Base-by-base conservation (phyloP, 2,113 vertebrate species). In the Diglossa brunneiventris region DNA sequence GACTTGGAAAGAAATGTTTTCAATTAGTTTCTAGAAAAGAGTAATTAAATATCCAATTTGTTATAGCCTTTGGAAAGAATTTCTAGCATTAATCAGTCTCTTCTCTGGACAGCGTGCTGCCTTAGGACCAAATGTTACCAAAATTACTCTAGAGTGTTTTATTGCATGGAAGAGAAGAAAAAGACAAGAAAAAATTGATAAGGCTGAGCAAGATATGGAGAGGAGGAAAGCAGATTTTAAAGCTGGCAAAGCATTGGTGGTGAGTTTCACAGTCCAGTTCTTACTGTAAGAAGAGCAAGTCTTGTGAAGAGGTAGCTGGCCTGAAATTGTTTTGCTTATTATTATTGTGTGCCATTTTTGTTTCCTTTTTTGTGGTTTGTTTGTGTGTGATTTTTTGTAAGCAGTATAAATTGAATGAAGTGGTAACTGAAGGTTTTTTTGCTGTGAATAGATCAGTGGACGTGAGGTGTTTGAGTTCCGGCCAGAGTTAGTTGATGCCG, bases 131-230 rank as follows among this genome's bases (percentile, higher is more conserved):
- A 98, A 99, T 30, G 99, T 99, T 96, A 99, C 99, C 74, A 99
- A 99, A 96, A 99, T 99, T 97, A 99, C 99, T 46, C 97, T 99
- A 98, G 99, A 99, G 94, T 99, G 99, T 73, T 99, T 99, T 96
- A 98, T 99, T 96, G 98, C 99, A 10, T 99, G 99, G 99, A 99
- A 99, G 95, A 99, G 99, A 98, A 99, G 99, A 96, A 99, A 99
- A 98, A 98, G 99, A 98, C 98, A 99, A 98, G 99, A 99, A 91
- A 99, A 99, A 96, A 98, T 99, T 64, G 97, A 98, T 77, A 99
- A 98, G 96, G 98, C 98, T 35, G 98, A 98, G 33, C 98, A 99
- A 97, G 99, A 99, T 93, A 98, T 99, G 98, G 99, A 99, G 97
- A 99, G 98, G 96, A 99, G 99, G 91, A 99, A 99, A 97, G 99